These are phyloP conservation scores for Yoshiicerus persimilis DNA, from an alignment of 1,140 invertebrate genomes.

Conservation along the genomic window DNA sequence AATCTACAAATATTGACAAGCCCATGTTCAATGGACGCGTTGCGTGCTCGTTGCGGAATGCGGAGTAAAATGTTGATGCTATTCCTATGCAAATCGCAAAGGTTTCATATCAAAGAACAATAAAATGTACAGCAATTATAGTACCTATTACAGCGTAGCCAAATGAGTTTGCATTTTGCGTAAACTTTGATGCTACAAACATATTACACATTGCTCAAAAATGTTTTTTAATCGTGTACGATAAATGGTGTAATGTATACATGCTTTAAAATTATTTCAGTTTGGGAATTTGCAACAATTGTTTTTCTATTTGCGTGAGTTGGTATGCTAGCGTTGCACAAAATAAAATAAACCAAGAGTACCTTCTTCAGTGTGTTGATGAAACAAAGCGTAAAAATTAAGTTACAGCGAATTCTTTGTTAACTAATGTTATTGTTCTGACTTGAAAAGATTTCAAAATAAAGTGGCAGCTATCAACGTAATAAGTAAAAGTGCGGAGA, in stretches of 20 bases:
- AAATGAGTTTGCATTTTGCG: neutral
- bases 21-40: neutral
- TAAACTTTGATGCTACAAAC: neutral
- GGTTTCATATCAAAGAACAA: neutral
- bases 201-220: neutral
- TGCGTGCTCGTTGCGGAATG: neutral
- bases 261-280: neutral
- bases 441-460: neutral
- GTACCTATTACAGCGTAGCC: neutral
- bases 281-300: neutral
- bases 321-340: neutral
- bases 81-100: neutral
- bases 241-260: neutral
- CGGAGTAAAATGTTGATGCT: neutral
- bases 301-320: neutral
- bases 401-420: neutral
- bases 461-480: neutral
- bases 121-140: neutral
- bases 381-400: neutral
- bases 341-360: neutral
- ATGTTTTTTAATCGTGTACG: neutral
- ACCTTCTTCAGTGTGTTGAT: neutral
- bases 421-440: conserved; percentile 3
- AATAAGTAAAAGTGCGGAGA: neutral
- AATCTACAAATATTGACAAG: neutral